Conservation (phyloP, 2,113 vertebrate species). For the Orientallactaga bullata region DNA sequence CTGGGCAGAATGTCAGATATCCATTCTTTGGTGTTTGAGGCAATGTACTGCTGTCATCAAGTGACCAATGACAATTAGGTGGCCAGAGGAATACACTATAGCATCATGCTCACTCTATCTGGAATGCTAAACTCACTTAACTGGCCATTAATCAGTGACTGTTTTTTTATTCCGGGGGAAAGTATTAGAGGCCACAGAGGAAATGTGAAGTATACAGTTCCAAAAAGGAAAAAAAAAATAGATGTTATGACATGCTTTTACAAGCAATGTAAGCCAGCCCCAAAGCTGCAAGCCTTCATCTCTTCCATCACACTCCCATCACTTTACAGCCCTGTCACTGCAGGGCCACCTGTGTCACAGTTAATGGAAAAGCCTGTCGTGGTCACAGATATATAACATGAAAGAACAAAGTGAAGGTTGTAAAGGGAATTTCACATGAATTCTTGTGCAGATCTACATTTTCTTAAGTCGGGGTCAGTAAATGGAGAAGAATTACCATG, state of each 20-base stretch:
- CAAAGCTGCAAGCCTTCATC: not conserved
- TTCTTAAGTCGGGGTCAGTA: not conserved
- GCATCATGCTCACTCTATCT: slow-evolving; percentile 38
- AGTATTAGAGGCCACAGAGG: slow-evolving; percentile 19
- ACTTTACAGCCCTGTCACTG: not conserved
- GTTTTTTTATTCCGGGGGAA: slow-evolving; percentile 31
- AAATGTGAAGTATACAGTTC: not conserved
- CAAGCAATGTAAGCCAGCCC: slow-evolving; percentile 14
- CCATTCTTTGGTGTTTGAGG: slow-evolving; percentile 51
- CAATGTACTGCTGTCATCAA: slow-evolving; percentile 51
- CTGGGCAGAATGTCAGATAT: slow-evolving; percentile 78
- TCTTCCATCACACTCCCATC: not conserved
- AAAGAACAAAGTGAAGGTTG: not conserved
- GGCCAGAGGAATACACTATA: slow-evolving; percentile 57
- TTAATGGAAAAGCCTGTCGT: not conserved
- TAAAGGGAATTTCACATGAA: not conserved
- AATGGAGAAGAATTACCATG: not conserved
- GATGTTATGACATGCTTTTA: not conserved
- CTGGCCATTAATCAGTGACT: slow-evolving; percentile 62
- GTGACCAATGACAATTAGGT: slow-evolving; percentile 75
- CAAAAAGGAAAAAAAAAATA: slow-evolving; percentile 13
- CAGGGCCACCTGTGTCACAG: not conserved
- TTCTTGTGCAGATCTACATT: slow-evolving; percentile 44
- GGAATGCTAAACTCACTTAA: slow-evolving; percentile 43
- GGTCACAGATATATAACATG: not conserved